phyloP scores from a whole-genome alignment of 2,888 invertebrate species.

The Lasioglossum villosulum region DNA sequence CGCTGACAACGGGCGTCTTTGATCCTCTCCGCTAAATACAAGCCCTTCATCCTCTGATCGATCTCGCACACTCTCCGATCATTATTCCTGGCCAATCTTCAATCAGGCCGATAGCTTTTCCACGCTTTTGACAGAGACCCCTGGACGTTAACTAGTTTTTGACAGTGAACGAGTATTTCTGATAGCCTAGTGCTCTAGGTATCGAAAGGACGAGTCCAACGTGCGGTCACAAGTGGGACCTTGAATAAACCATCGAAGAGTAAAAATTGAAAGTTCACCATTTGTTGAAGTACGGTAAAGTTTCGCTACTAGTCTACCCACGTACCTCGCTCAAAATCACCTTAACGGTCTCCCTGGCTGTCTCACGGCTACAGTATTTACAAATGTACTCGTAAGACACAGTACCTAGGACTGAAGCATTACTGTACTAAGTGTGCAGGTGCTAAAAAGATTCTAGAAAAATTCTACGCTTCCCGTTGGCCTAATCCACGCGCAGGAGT shows the following conservation, averaged over 20 bases:
- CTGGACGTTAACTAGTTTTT: not conserved
- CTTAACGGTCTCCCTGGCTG: not conserved
- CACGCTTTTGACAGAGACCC: not conserved
- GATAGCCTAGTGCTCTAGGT: not conserved
- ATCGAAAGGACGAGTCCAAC: not conserved
- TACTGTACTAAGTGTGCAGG: not conserved
- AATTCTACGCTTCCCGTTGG: not conserved
- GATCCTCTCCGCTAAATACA: not conserved
- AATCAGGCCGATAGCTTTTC: not conserved
- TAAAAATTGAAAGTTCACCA: no score
- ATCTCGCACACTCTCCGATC: not conserved
- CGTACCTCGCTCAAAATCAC: not conserved
- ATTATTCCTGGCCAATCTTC: not conserved
- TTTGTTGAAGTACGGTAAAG: not conserved
- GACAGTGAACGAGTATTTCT: not conserved
- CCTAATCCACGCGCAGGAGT: not conserved
- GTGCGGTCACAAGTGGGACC: not conserved
- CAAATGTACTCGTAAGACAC: not conserved
- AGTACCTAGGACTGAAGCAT: not conserved
- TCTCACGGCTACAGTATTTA: not conserved
- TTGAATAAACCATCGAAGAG: no score
- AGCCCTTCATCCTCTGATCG: not conserved
- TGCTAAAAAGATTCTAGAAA: not conserved
- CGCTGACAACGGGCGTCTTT: not conserved
- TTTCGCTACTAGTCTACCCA: not conserved